phyloP scores from a whole-genome alignment of 2,113 vertebrate species.

The Bos javanicus region DNA sequence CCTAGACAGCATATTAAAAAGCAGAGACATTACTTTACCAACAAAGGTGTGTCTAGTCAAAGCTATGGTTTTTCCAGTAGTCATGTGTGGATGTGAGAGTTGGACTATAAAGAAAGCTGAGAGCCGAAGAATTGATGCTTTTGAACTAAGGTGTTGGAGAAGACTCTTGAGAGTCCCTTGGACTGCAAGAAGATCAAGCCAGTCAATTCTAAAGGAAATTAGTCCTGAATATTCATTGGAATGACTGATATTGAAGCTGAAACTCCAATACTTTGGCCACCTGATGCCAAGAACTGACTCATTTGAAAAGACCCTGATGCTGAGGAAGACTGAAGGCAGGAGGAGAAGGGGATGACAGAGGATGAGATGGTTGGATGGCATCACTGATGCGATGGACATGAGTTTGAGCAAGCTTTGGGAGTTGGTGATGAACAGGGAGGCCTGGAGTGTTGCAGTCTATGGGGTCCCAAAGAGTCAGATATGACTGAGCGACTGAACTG shows the following conservation, averaged over 20 bases:
- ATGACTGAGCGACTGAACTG: neutral
- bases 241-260: neutral
- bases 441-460: neutral
- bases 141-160: neutral
- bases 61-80: neutral
- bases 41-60: neutral
- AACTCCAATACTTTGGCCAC: neutral
- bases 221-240: neutral
- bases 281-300: neutral
- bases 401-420: neutral
- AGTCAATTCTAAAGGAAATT: neutral
- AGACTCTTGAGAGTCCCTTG: neutral
- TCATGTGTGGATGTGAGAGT: neutral
- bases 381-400: neutral
- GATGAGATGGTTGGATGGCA: neutral
- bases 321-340: neutral
- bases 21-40: too few species aligned
- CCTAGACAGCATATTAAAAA: too few species aligned
- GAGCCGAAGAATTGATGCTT: neutral
- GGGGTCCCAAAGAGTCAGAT: neutral
- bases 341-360: neutral
- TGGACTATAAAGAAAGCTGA: neutral
- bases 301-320: neutral
- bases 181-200: neutral
- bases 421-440: neutral